A percentile compares a stretch with the other conserved stretches of the same genome.
Evolutionary conservation across 2,113 vertebrate genomes (phyloP).

Genomic region (Strix uralensis): DNA sequence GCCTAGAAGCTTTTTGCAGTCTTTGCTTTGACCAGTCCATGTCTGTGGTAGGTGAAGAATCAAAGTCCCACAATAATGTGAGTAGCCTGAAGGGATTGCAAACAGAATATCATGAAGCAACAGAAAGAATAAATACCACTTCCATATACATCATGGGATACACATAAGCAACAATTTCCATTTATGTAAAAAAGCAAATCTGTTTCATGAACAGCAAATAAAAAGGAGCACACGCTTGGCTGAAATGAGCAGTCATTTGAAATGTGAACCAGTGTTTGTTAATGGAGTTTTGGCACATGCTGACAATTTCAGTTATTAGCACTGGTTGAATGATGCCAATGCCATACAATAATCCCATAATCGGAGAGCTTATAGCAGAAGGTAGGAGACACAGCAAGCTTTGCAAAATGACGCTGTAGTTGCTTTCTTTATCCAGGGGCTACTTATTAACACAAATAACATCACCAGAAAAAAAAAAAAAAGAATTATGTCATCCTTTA

Average conservation of each 20-base stretch:
- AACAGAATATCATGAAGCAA: background rate
- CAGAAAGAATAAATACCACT: background rate
- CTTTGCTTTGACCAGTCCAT: background rate
- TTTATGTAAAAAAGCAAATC: background rate
- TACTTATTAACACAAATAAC: background rate
- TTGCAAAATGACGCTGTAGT: background rate
- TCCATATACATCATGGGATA: background rate
- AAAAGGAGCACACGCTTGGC: background rate
- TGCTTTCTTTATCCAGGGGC: background rate
- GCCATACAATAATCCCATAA: background rate
- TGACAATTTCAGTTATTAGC: background rate
- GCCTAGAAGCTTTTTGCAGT: background rate
- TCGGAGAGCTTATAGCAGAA: background rate
- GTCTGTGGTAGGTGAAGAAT: background rate
- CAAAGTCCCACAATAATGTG: background rate
- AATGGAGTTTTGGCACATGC: background rate
- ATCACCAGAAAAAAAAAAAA: background rate
- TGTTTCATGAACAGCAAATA: background rate
- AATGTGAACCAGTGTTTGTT: background rate
- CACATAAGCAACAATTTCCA: background rate
- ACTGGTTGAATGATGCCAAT: background rate
- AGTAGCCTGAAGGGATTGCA: background rate
- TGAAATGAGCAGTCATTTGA: background rate
- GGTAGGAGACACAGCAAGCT: background rate
- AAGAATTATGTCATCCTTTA: background rate